Evolutionary conservation across 1,140 invertebrate genomes (phyloP), one percentile per base, ranked within the genome.

Genomic region (Dreissena polymorpha): DNA sequence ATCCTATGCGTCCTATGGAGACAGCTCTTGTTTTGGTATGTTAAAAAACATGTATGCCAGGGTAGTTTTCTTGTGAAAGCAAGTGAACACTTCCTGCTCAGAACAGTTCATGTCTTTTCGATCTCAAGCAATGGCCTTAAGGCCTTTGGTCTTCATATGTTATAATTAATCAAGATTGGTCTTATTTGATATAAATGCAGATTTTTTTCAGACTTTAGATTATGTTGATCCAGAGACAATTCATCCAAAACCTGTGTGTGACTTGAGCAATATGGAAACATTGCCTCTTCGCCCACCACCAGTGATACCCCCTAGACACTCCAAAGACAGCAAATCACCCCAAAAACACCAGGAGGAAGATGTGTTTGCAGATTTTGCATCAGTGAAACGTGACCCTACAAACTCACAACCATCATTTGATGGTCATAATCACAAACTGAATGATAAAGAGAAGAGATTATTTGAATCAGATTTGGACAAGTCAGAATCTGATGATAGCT

Each of bases 321-420:
- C 27, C 14, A 49, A 39, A 49, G 21, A 53, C 25, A 60, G 7
- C 13, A 57, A 10, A 39, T 39, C 39, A 39, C 39, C 2, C 39
- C 39, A 39, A 39, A 39, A 39, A 39, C 39, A 39, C 39, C 39
- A 39, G 5, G 55, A 51, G 16, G 78, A 72, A 23, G 70, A 72
- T 2, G 69, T 72, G 21, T 80, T 80, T 63, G 68, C 78, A 29
- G 39, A 29, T 55, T 25, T 80, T 29, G 70, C 68, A 51, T 68
- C 78, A 25, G 69, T 80, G 5, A 25, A 65, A 50, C n/a, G 76
- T 27, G 67, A 78, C 21, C 64, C 16, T 60, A 3, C 68, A 57
- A 70, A 69, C 50, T 78, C 57, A 23, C 16, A 60, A 39, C 39
- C 39, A 39, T 39, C 57, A 10, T 51, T 78, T 53, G 25, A 78